Evolutionary conservation across 2,113 vertebrate genomes (phyloP).

Genomic region (Chaenocephalus aceratus): DNA sequence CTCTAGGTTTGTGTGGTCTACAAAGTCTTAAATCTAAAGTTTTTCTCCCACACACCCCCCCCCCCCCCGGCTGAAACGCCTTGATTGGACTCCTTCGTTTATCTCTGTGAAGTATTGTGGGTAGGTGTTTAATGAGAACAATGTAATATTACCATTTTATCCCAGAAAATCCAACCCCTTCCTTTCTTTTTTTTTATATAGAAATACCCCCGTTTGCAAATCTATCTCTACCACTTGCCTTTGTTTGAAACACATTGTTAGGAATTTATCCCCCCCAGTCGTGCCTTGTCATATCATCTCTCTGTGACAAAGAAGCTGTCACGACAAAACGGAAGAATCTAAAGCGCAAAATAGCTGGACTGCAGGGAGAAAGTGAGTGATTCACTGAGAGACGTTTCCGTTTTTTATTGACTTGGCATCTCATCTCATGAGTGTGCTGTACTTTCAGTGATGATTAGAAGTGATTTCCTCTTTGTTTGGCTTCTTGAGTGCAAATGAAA

Average conservation of each 20-base stretch:
- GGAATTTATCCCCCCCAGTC: constrained; percentile 47
- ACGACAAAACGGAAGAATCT: constrained; percentile 13
- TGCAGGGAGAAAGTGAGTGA: constrained; percentile 22
- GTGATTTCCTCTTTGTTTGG: constrained; percentile 13
- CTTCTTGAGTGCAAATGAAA: constrained; percentile 18
- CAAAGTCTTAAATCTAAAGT: no score
- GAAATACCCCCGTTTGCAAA: constrained; percentile 24
- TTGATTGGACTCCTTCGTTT: no score
- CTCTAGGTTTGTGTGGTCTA: no score
- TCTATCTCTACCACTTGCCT: constrained; percentile 34
- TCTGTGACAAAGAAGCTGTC: constrained; percentile 32
- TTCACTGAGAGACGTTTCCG: constrained; percentile 40
- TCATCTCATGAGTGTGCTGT: constrained; percentile 34
- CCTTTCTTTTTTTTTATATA: constrained; percentile 2
- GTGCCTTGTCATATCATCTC: constrained; percentile 33
- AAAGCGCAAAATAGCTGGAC: constrained; percentile 17
- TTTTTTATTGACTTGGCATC: constrained; percentile 46
- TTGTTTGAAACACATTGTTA: constrained; percentile 55
- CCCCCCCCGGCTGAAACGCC: no score
- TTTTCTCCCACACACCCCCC: no score
- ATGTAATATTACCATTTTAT: constrained; percentile 31
- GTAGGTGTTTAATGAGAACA: constrained; percentile 6
- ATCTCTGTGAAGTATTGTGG: constrained; percentile 8
- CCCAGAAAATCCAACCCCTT: constrained; percentile 16
- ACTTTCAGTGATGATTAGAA: constrained; percentile 49